Conservation (phyloP, 2,797 vertebrate species). For the Coregonus ussuriensis region DNA sequence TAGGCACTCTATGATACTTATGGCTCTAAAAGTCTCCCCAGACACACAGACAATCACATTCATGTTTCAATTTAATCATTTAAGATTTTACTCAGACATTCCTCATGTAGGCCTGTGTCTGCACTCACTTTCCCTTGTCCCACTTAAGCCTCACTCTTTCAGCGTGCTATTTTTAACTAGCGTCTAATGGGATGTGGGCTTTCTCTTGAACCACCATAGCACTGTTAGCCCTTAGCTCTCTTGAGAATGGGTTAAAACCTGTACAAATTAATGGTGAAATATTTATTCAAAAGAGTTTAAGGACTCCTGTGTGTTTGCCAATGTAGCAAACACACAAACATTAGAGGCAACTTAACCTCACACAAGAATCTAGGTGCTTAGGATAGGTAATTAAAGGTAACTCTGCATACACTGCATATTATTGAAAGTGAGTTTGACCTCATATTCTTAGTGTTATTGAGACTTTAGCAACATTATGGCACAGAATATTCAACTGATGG, state of each 20-base stretch:
- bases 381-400: no score
- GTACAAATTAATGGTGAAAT: slow-evolving; percentile 42
- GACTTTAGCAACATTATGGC: no score
- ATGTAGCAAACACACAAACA: background rate
- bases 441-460: no score
- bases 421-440: no score
- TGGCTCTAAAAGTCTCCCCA: no score
- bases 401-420: no score
- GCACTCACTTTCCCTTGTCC: background rate
- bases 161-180: background rate
- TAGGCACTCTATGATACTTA: background rate
- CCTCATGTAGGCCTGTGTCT: background rate
- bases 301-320: slow-evolving; percentile 9
- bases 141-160: background rate
- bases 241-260: background rate
- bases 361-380: no score
- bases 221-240: slow-evolving; percentile 33
- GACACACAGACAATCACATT: no score
- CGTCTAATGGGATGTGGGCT: background rate
- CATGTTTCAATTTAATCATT: background rate
- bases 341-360: no score
- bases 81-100: background rate
- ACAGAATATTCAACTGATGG: no score
- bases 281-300: slow-evolving; percentile 36
- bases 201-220: slow-evolving; percentile 52